phyloP scores from a whole-genome alignment of 2,888 invertebrate genomes.

The Eugnorisma glareosa region DNA sequence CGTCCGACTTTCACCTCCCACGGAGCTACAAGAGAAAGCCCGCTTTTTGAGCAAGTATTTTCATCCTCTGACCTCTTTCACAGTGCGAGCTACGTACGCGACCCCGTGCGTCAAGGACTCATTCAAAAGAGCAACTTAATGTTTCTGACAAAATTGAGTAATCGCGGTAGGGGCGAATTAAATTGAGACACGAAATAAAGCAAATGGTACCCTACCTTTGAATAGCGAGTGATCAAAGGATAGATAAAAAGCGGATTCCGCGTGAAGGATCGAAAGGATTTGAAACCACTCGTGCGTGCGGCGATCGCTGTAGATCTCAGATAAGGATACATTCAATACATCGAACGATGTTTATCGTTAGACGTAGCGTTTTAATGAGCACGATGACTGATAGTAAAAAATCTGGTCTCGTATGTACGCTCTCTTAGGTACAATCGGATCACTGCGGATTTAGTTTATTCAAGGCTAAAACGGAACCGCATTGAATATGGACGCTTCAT shows the following conservation, averaged over 20 bases:
- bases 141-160: constrained; percentile 41
- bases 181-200: constrained; percentile 61
- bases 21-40: constrained; percentile 82
- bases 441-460: constrained; percentile 56
- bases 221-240: constrained; percentile 76
- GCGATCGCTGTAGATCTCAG: constrained; percentile 74
- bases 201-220: constrained; percentile 65
- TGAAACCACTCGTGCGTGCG: constrained; percentile 76
- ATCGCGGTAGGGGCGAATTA: constrained; percentile 32
- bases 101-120: constrained; percentile 58
- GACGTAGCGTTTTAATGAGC: constrained; percentile 65
- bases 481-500: constrained; percentile 66
- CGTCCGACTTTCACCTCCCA: constrained; percentile 86
- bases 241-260: constrained; percentile 78
- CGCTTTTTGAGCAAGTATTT: constrained; percentile 75
- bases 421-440: constrained; percentile 56
- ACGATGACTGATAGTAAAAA: constrained; percentile 61
- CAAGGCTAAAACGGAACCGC: constrained; percentile 69
- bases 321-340: constrained; percentile 75
- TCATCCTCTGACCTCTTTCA: constrained; percentile 76
- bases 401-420: constrained; percentile 51
- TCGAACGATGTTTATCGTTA: constrained; percentile 73
- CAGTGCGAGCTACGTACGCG: constrained; percentile 61
- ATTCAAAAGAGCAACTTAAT: constrained; percentile 25
- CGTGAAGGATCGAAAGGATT: constrained; percentile 76